phyloP scores from a whole-genome alignment of 2,888 invertebrate genomes.

The Athripsodes cinereus region DNA sequence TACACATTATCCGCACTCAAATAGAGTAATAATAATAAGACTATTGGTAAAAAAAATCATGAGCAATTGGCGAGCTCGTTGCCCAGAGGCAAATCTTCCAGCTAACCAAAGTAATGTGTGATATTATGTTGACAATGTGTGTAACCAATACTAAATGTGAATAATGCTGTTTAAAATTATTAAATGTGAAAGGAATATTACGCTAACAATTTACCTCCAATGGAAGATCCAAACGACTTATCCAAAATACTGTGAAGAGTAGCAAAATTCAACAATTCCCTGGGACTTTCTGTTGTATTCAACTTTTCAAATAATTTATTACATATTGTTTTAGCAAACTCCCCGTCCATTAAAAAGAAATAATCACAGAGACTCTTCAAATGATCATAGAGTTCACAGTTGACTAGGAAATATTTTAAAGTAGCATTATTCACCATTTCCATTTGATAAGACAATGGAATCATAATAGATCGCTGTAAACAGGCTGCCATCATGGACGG shows the following conservation, averaged over 20 bases:
- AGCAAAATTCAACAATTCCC: constrained; percentile 62
- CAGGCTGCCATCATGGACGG: constrained; percentile 52
- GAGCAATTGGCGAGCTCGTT: too few species aligned
- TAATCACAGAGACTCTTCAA: constrained; percentile 68
- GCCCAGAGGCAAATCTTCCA: too few species aligned
- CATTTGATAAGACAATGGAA: constrained; percentile 63
- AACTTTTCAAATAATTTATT: constrained; percentile 62
- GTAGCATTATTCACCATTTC: constrained; percentile 67
- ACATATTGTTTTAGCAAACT: constrained; percentile 68
- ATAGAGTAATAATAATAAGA: too few species aligned
- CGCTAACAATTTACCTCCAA: constrained; percentile 54
- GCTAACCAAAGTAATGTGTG: too few species aligned
- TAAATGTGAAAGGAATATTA: neutral
- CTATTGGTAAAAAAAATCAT: too few species aligned
- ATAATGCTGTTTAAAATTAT: constrained; percentile 1
- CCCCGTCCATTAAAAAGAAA: constrained; percentile 74
- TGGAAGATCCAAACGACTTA: constrained; percentile 62
- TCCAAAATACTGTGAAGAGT: constrained; percentile 63
- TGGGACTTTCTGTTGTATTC: constrained; percentile 57
- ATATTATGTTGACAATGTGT: too few species aligned
- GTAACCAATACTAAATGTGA: too few species aligned
- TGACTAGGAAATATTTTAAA: constrained; percentile 60
- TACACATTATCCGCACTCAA: too few species aligned
- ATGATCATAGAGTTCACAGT: constrained; percentile 63
- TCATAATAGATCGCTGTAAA: constrained; percentile 59